Evolutionary conservation across 2,797 vertebrate genomes (phyloP).

Genomic region (Protosalanx chinensis): DNA sequence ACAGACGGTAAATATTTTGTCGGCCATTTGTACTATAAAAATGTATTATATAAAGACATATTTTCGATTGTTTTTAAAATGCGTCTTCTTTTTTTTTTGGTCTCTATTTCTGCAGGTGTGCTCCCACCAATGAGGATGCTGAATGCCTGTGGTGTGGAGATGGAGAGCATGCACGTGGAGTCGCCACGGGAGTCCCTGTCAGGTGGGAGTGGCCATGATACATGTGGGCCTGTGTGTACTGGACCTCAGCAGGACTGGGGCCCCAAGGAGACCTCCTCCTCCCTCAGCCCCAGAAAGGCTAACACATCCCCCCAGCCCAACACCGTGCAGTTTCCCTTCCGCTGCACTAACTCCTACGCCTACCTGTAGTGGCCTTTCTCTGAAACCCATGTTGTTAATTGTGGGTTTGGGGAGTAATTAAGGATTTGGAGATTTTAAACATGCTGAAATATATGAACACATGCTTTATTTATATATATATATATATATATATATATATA

Average conservation of each 20-base stretch:
- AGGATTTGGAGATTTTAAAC: background rate
- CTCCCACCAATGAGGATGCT: conserved; percentile 56
- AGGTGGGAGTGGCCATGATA: conserved; percentile 84
- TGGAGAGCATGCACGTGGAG: conserved; percentile 83
- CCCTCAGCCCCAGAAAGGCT: conserved; percentile 75
- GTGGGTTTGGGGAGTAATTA: conserved; percentile 2
- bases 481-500: too few species aligned
- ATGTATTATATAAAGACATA: background rate
- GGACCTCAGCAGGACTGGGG: conserved; percentile 75
- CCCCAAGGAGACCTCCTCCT: conserved; percentile 73
- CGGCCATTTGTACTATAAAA: background rate
- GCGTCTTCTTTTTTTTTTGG: background rate
- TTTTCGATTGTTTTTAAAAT: too few species aligned
- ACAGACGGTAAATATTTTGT: conserved; percentile 61
- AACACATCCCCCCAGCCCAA: conserved; percentile 76
- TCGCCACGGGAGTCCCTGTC: conserved; percentile 73
- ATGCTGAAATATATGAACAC: too few species aligned
- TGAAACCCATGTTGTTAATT: conserved; percentile 8
- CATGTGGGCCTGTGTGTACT: conserved; percentile 71
- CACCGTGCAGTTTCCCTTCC: conserved; percentile 79
- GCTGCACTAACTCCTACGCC: conserved; percentile 81
- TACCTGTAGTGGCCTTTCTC: conserved; percentile 59
- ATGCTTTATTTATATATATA: too few species aligned
- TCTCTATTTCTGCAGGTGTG: conserved; percentile 26
- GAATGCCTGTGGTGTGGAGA: conserved; percentile 69